Evolutionary conservation across 1,140 invertebrate genomes (phyloP).

Genomic region (Drosophila saltans): DNA sequence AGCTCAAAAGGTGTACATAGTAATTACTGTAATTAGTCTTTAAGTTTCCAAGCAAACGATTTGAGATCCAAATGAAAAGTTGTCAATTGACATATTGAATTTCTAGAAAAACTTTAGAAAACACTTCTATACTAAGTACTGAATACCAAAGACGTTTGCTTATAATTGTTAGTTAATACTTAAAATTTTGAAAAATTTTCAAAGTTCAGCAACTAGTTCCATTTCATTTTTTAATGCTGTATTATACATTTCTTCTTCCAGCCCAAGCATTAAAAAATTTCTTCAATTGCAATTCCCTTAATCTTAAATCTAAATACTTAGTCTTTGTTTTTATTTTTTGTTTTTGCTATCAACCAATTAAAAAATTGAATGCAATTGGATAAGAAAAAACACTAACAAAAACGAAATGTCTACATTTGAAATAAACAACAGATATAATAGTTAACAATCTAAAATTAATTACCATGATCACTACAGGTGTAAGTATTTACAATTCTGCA

Average conservation of each 20-base stretch:
- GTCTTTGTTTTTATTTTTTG: slow-evolving; percentile 16
- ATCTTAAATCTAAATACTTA: slow-evolving; percentile 24
- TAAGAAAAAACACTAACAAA: slow-evolving; percentile 29
- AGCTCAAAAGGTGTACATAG: too few species aligned
- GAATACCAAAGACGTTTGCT: too few species aligned
- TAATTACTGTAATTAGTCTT: too few species aligned
- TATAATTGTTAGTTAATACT: too few species aligned
- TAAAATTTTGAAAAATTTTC: too few species aligned
- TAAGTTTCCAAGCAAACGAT: too few species aligned
- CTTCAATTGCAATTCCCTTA: slow-evolving; percentile 16
- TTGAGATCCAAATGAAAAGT: too few species aligned
- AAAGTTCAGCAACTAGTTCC: too few species aligned
- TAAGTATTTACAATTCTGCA: slow-evolving; percentile 63
- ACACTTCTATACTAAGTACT: too few species aligned
- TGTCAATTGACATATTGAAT: too few species aligned
- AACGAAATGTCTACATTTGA: slow-evolving; percentile 20
- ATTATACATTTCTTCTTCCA: background rate
- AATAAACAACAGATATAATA: slow-evolving; percentile 41
- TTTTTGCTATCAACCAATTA: slow-evolving; percentile 30
- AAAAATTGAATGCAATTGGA: slow-evolving; percentile 1
- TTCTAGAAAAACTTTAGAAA: too few species aligned
- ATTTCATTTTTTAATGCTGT: too few species aligned
- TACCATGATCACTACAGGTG: slow-evolving; percentile 45
- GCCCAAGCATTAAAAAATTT: background rate
- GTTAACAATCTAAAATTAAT: slow-evolving; percentile 37